phyloP scores from a whole-genome alignment of 2,797 vertebrate species.

The Falco novaeseelandiae region DNA sequence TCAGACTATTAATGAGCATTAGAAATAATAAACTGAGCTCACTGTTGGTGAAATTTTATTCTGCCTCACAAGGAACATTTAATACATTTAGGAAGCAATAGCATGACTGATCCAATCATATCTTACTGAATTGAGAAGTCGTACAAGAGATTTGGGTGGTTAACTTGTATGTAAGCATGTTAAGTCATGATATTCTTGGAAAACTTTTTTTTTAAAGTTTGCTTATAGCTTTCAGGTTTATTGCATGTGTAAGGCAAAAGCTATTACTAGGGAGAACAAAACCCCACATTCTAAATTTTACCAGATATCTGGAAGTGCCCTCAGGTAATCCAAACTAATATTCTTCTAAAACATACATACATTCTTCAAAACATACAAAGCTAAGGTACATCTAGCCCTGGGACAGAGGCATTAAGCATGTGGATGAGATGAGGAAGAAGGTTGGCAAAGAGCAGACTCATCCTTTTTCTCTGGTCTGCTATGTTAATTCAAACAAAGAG shows the following conservation, averaged over 20 bases:
- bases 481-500: not conserved
- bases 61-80: not conserved
- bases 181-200: not conserved
- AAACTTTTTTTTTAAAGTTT: not conserved
- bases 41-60: not conserved
- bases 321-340: not conserved
- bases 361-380: not conserved
- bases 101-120: not conserved
- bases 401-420: not conserved
- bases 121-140: not conserved
- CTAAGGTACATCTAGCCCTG: not conserved
- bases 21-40: not conserved
- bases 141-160: not conserved
- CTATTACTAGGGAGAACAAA: not conserved
- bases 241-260: not conserved
- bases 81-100: not conserved
- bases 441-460: not conserved
- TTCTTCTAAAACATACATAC: not conserved
- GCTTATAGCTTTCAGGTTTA: not conserved
- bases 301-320: not conserved
- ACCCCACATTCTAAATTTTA: not conserved
- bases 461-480: not conserved
- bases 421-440: not conserved
- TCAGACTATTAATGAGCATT: not conserved
- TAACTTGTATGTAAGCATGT: not conserved